Base-by-base conservation (phyloP, 2,888 invertebrate species). In the Cheilosia vernalis region DNA sequence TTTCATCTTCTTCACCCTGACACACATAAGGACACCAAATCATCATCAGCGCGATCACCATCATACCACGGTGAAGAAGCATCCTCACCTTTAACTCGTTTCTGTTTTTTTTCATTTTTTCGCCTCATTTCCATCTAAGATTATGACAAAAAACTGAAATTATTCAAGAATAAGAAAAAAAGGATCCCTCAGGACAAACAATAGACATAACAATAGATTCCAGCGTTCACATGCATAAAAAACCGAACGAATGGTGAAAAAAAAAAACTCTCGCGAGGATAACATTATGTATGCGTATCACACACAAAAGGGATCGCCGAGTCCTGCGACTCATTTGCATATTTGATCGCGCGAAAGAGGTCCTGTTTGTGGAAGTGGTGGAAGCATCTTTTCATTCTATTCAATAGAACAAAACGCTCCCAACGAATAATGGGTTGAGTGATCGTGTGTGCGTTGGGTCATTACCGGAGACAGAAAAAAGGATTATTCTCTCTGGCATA, bases 291-390 rank as follows among this genome's bases (percentile, higher is more conserved):
- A 81, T 85, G 85, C 85, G 81, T 81, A 85, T 85, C 85, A 81
- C 84, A 84, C 51, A 81, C 70, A 80, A 80, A 80, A 70, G 81
- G 76, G 74, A 85, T 81, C 76, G 76, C 85, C 66, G 70, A 81
- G 85, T 85, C 85, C 81, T 85, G 76, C 81, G 64, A n/a, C 30
- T 81, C 13, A 85, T 85, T 85, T 85, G 85, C 85, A 85, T 85
- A 85, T 85, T 84, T 85, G 85, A 85, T 85, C 85, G 85, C 85
- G 85, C 85, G 85, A 85, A 60, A 85, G 66, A 85, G 76, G 76
- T 81, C 76, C 85, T 85, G 55, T 76, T 19, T 81, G 66, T 49
- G 74, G 49, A 84, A 73, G 47, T 42, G 66, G 61, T 76, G 64
- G 74, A 72, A 60, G 64, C 42, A 72, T 81, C 60, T 60, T 76